Base-by-base conservation (phyloP, 1,140 invertebrate genomes). In the Hylaeus volcanicus region DNA sequence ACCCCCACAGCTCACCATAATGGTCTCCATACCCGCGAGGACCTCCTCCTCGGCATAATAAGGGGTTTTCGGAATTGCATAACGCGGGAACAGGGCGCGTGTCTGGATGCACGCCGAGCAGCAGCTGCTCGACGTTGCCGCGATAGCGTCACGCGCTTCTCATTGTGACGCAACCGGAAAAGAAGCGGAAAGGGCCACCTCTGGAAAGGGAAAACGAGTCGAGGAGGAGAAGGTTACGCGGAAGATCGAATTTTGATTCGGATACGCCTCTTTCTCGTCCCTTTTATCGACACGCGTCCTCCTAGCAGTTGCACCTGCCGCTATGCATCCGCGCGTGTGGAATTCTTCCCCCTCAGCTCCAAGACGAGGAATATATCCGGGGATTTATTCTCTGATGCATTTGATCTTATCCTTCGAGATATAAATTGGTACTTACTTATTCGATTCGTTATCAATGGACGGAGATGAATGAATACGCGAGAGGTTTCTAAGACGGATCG, bases 31-130 rank as follows among this genome's bases (percentile, higher is more conserved):
- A 26, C 45, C 43, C 6, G 37, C 56, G 14, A 3, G 41, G 2
- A 9, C n/a, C 65, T 77, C 56, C 39, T 15, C 43, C 43, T 12
- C 48, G 63, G 26, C 73, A 55, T 87, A 88, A 88, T 82, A 85
- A 86, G 81, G 77, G 82, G n/a, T 83, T 83, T 80, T 76, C 14
- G 64, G 56, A 39, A 64, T 88, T 86, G 73, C 85, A 77, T 82
- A 86, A 88, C 70, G 37, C 12, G 55, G 26, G 56, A 12, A 55
- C 65, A 64, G 74, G 66, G 81, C 78, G 81, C 84, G 86, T 85
- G 84, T 79, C 81, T 77, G 74, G 37, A 69, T 73, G 71, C 70
- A 55, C 78, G 48, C 39, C 53, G 58, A 26, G 41, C 8, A 3
- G 66, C 84, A 84, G 84, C 82, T 86, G 84, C 64, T 51, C 43